These are phyloP conservation scores for Chaitophorus viminalis DNA, from an alignment of 2,888 invertebrate genomes.

Conservation along the genomic window DNA sequence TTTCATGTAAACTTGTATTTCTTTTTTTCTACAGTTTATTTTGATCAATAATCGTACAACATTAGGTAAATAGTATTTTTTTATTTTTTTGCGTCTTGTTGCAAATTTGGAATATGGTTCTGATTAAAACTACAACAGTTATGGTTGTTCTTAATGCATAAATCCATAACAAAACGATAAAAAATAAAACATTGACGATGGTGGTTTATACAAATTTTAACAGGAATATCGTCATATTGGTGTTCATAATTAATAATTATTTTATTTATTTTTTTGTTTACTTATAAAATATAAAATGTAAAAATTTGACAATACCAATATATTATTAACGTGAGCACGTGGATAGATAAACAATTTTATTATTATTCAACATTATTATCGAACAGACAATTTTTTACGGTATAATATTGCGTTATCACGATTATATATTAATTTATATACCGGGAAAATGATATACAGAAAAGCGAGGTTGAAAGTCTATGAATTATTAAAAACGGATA, in stretches of 20 bases:
- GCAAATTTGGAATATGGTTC: slow-evolving; percentile 20
- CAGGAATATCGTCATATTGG: slow-evolving; percentile 5
- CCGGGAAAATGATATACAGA: slow-evolving; percentile 10
- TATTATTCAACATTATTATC: slow-evolving; percentile 5
- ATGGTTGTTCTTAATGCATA: slow-evolving; percentile 23
- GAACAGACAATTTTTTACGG: neutral
- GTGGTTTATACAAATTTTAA: slow-evolving; percentile 33
- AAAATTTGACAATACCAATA: slow-evolving; percentile 26
- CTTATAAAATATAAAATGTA: slow-evolving; percentile 56
- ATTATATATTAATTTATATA: neutral
- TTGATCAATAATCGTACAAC: slow-evolving; percentile 30
- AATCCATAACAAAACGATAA: slow-evolving; percentile 26
- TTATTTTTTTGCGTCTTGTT: slow-evolving; percentile 23
- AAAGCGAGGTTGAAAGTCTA: slow-evolving; percentile 5
- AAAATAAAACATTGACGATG: slow-evolving; percentile 33
- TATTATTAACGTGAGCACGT: slow-evolving; percentile 31
- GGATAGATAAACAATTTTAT: slow-evolving; percentile 4
- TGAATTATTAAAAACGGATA: neutral
- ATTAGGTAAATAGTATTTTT: slow-evolving; percentile 21
- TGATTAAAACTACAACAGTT: slow-evolving; percentile 14
- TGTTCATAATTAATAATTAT: neutral
- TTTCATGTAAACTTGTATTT: slow-evolving; percentile 10
- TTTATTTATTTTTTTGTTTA: neutral
- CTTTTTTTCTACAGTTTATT: slow-evolving; percentile 43
- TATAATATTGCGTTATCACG: neutral